Evolutionary conservation across 2,888 invertebrate genomes (phyloP).

Genomic region (Chaitophorus viminalis): DNA sequence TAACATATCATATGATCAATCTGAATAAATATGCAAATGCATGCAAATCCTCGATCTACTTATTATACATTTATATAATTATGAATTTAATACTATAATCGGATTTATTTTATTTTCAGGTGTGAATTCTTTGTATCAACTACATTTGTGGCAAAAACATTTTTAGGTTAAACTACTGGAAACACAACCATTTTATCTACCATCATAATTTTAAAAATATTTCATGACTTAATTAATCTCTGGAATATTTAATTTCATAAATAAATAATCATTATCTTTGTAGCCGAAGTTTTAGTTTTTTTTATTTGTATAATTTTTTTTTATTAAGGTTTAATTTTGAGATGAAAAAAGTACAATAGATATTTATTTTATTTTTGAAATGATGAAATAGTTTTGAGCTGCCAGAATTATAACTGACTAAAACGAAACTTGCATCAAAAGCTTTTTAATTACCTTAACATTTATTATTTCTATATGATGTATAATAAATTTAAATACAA

Average conservation of each 20-base stretch:
- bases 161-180: slow-evolving; percentile 1
- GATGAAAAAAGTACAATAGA: not conserved
- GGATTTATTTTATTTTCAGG: slow-evolving; percentile 21
- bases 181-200: slow-evolving; percentile 13
- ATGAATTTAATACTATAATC: no score
- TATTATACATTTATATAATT: no score
- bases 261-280: slow-evolving; percentile 24
- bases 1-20: no score
- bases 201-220: slow-evolving; percentile 9
- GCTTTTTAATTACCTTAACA: not conserved
- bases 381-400: not conserved
- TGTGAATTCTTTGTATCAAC: slow-evolving; percentile 19
- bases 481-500: not conserved
- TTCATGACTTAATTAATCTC: slow-evolving; percentile 38
- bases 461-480: not conserved
- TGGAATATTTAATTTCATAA: slow-evolving; percentile 18
- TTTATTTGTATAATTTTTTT: not conserved
- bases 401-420: not conserved
- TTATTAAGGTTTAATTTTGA: not conserved
- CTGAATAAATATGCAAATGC: no score
- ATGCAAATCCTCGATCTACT: no score
- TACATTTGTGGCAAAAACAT: slow-evolving; percentile 2
- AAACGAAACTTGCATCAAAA: not conserved
- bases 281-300: slow-evolving; percentile 30
- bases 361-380: no score